A percentile compares a stretch with the other conserved stretches of the same genome.
These are phyloP conservation scores for Lepus europaeus DNA, from an alignment of 2,113 vertebrate genomes.

Conservation along the genomic window DNA sequence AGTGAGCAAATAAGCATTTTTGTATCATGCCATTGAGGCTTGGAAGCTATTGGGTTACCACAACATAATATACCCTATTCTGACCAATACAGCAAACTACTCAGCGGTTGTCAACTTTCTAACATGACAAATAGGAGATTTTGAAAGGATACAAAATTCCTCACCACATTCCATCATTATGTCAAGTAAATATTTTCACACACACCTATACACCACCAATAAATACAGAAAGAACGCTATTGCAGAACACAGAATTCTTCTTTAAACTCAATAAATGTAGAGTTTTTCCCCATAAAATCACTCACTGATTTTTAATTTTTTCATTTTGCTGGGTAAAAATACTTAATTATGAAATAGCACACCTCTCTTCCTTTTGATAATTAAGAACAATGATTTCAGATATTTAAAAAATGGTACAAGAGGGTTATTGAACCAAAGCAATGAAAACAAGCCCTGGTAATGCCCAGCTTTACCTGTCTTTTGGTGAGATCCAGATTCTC, in stretches of 20 bases:
- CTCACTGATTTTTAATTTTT: constrained; percentile 9
- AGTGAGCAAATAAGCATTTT: not conserved
- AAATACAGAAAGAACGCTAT: not conserved
- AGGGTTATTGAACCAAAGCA: no score
- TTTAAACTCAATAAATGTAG: not conserved
- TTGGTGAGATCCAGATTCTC: no score
- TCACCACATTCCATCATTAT: not conserved
- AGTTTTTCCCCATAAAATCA: not conserved
- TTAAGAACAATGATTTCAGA: no score
- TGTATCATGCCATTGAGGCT: not conserved
- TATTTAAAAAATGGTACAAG: no score
- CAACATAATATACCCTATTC: no score
- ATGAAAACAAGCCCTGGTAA: no score
- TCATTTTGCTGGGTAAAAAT: constrained; percentile 86
- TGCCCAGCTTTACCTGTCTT: no score
- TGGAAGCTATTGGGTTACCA: not conserved
- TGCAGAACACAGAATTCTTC: not conserved
- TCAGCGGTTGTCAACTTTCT: no score
- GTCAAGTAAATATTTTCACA: constrained; percentile 21
- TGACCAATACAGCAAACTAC: no score
- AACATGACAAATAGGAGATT: no score
- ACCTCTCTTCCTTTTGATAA: no score
- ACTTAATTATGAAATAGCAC: no score
- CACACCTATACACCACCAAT: not conserved
- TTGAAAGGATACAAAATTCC: constrained; percentile 33